phyloP scores from a whole-genome alignment of 2,888 invertebrate species.

The Agriopis aurantiaria region DNA sequence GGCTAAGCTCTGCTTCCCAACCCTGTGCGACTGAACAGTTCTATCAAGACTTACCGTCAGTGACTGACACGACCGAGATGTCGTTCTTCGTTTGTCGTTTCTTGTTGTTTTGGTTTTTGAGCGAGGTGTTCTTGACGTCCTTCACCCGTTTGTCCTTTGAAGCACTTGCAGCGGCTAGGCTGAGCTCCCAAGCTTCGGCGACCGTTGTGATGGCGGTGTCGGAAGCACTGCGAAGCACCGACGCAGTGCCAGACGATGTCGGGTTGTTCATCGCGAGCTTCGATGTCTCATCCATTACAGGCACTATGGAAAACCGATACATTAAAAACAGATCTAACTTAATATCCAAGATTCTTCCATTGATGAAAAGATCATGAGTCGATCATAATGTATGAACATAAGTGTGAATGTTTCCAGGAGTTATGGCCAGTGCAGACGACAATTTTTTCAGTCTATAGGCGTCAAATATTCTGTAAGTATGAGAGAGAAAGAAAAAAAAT shows the following conservation, averaged over 20 bases:
- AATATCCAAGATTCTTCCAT: no score
- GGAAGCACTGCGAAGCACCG: slow-evolving; percentile 87
- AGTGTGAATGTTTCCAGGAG: no score
- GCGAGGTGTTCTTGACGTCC: slow-evolving; percentile 90
- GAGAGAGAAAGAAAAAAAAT: no score
- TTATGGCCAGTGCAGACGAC: no score
- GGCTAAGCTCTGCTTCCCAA: no score
- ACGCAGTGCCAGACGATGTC: slow-evolving; percentile 84
- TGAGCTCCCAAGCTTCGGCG: slow-evolving; percentile 92
- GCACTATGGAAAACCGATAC: slow-evolving; percentile 54
- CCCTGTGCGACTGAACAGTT: neutral
- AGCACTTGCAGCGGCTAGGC: slow-evolving; percentile 94
- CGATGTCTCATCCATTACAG: slow-evolving; percentile 67
- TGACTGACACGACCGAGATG: slow-evolving; percentile 59
- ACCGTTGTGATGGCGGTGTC: slow-evolving; percentile 93
- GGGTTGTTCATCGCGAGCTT: slow-evolving; percentile 54
- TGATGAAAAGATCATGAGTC: no score
- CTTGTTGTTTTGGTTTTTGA: slow-evolving; percentile 76
- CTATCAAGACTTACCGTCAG: slow-evolving; percentile 60
- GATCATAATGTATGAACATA: no score
- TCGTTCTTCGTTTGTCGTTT: slow-evolving; percentile 69
- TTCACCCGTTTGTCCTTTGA: slow-evolving; percentile 96
- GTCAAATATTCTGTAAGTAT: no score
- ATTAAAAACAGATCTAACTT: no score
- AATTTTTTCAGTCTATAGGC: no score